Percentiles rank a stretch among this genome's conserved stretches.
phyloP scores from a whole-genome alignment of 1,140 invertebrate species.

The Drosophila kikkawai region DNA sequence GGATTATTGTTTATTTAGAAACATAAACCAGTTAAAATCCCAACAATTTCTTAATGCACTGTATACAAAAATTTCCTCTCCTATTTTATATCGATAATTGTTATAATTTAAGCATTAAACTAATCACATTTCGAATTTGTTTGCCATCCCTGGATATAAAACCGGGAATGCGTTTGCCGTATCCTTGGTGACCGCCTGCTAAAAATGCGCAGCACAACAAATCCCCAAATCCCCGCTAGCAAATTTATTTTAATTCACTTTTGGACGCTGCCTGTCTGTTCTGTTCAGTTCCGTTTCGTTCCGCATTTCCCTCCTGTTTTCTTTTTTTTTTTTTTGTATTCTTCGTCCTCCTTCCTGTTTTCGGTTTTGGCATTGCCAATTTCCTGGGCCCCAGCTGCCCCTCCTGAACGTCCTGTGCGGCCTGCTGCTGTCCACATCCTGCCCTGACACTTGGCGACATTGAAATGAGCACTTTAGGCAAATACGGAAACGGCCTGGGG shows the following conservation, averaged over 20 bases:
- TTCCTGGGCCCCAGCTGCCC: slow-evolving; percentile 53
- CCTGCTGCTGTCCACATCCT: slow-evolving; percentile 59
- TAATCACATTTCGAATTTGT: no score
- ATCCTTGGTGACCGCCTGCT: slow-evolving; percentile 63
- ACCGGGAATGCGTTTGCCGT: slow-evolving; percentile 46
- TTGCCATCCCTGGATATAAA: slow-evolving; percentile 52
- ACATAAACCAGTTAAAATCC: no score
- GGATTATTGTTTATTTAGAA: not conserved
- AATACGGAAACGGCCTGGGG: slow-evolving; percentile 56
- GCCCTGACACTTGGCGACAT: slow-evolving; percentile 78
- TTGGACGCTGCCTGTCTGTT: slow-evolving; percentile 65
- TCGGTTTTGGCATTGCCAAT: slow-evolving; percentile 77
- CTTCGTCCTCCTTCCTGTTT: slow-evolving; percentile 6
- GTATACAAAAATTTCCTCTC: not conserved
- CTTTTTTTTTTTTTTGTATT: slow-evolving; percentile 3
- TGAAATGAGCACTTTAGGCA: slow-evolving; percentile 82
- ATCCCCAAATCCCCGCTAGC: slow-evolving; percentile 81
- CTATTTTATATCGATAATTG: not conserved
- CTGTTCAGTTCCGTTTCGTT: slow-evolving; percentile 25
- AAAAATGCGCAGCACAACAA: slow-evolving; percentile 82
- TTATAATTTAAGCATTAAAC: not conserved
- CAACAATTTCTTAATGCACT: not conserved
- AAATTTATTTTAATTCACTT: slow-evolving; percentile 84
- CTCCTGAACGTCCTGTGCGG: slow-evolving; percentile 25
- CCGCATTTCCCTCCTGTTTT: slow-evolving; percentile 21